Conservation (phyloP, 2,113 vertebrate genomes). For the Cyprinodon variegatus region DNA sequence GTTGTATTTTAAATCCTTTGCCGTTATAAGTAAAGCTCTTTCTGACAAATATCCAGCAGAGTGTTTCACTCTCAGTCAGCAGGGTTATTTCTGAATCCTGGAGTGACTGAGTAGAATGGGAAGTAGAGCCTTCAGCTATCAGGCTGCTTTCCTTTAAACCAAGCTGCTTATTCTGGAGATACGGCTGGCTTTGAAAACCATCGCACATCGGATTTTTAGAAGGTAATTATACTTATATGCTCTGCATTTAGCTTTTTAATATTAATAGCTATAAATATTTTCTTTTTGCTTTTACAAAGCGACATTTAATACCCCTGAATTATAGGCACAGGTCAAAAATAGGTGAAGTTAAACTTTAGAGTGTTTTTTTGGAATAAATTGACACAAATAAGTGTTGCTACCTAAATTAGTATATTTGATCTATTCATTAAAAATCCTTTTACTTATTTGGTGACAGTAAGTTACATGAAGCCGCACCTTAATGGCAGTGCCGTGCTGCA, state of each 20-base stretch:
- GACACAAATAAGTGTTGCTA: background rate
- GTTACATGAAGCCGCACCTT: constrained; percentile 75
- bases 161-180: too few species aligned
- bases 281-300: background rate
- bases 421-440: background rate
- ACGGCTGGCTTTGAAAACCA: too few species aligned
- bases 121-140: too few species aligned
- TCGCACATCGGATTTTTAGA: too few species aligned
- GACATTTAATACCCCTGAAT: background rate
- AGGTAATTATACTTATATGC: too few species aligned
- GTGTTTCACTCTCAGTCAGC: background rate
- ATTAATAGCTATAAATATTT: too few species aligned
- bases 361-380: background rate
- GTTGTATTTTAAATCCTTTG: background rate
- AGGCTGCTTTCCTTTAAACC: too few species aligned
- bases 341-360: too few species aligned
- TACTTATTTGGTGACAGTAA: background rate
- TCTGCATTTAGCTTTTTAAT: too few species aligned
- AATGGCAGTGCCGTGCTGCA: constrained; percentile 82
- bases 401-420: background rate
- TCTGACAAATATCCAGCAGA: background rate
- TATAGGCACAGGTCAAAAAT: background rate
- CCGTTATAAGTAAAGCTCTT: background rate
- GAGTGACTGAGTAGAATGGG: background rate
- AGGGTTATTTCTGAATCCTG: background rate